These are phyloP conservation scores for Diloba caeruleocephala DNA, from an alignment of 2,888 invertebrate genomes.

Conservation along the genomic window DNA sequence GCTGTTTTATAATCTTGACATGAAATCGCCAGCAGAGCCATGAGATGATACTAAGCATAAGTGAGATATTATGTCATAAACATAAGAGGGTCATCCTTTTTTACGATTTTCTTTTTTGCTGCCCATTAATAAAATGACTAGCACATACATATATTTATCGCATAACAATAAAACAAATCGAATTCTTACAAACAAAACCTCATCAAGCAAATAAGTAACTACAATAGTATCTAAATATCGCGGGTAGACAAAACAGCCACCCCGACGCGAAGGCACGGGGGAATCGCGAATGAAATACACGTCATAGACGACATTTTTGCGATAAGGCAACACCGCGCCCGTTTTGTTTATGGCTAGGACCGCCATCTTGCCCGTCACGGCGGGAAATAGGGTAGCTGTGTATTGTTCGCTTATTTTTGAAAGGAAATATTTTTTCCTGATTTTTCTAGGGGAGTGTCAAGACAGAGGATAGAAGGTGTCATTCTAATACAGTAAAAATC, in stretches of 20 bases:
- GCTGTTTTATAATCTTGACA: too few relatives aligned
- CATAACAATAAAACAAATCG: constrained; percentile 34
- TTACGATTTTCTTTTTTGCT: too few relatives aligned
- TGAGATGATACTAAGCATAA: too few relatives aligned
- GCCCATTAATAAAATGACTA: too few relatives aligned
- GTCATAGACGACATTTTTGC: constrained; percentile 78
- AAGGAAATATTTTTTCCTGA: constrained; percentile 20
- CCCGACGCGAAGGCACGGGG: constrained; percentile 64
- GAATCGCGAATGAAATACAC: constrained; percentile 74
- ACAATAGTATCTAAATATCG: constrained; percentile 60
- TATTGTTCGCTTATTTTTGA: constrained; percentile 39
- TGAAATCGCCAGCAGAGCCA: too few relatives aligned
- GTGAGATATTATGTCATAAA: too few relatives aligned
- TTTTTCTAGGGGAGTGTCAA: constrained; percentile 2
- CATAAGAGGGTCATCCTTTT: too few relatives aligned
- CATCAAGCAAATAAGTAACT: constrained; percentile 48
- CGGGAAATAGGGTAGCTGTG: constrained; percentile 54
- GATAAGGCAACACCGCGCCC: constrained; percentile 73
- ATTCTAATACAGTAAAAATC: too few relatives aligned
- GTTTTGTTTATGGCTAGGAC: constrained; percentile 73
- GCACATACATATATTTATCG: constrained; percentile 29
- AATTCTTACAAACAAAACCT: constrained; percentile 20
- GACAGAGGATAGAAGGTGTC: neutral
- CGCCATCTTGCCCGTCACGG: constrained; percentile 70
- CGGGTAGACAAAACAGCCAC: constrained; percentile 62